phyloP scores from a whole-genome alignment of 2,888 invertebrate genomes.

The Eubasilissa splendida region DNA sequence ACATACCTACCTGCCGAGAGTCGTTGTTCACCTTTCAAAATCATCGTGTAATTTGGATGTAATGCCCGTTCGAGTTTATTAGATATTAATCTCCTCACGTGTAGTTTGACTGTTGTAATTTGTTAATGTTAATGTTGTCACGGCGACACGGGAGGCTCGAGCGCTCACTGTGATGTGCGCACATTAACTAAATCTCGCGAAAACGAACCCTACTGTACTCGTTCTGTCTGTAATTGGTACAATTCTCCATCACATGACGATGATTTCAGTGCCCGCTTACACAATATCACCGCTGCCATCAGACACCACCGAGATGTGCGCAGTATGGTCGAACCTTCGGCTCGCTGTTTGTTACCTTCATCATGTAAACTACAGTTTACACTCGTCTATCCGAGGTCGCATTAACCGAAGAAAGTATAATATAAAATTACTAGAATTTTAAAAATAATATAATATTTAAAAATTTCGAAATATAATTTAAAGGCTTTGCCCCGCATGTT shows the following conservation, averaged over 20 bases:
- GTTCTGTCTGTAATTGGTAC: neutral
- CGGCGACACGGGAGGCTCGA: neutral
- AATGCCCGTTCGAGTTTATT: neutral
- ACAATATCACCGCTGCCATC: too few relatives aligned
- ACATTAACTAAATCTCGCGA: neutral
- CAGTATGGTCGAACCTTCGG: too few relatives aligned
- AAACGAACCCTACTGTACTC: neutral
- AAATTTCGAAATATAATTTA: too few relatives aligned
- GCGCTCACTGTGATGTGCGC: neutral
- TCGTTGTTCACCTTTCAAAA: neutral
- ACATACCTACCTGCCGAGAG: neutral
- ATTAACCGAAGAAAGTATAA: too few relatives aligned
- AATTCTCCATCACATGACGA: neutral
- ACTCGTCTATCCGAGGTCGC: too few relatives aligned
- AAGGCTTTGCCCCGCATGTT: too few relatives aligned
- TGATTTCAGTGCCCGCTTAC: neutral
- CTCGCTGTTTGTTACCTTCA: too few relatives aligned
- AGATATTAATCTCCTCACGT: neutral
- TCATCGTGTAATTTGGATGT: neutral
- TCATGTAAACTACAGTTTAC: too few relatives aligned
- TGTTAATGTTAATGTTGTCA: neutral
- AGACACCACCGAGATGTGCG: too few relatives aligned
- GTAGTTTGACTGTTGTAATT: constrained; percentile 3
- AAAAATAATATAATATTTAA: too few relatives aligned
- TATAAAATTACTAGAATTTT: too few relatives aligned